Base-by-base conservation (phyloP, 2,797 vertebrate species). In the Sebastes minor region DNA sequence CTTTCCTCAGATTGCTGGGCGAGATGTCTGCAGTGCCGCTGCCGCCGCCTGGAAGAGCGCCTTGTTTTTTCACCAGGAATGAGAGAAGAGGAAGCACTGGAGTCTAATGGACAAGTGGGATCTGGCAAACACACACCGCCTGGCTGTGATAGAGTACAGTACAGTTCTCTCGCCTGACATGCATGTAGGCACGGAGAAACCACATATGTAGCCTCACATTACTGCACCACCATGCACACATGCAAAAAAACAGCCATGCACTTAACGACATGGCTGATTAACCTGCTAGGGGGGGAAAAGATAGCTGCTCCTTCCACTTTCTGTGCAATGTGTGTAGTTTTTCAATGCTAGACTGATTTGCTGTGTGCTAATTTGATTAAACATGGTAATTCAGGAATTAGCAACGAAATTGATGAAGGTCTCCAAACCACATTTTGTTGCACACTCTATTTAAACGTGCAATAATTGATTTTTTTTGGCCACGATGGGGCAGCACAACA, bases 1-100 rank as follows among this genome's bases (percentile, higher is more conserved):
- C 80, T 91, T 90, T 80, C 83, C 88, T 88, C 83, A 88, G 85
- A 88, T 84, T 76, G 76, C 79, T 12, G 42, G 76, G 75, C 23
- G 59, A 90, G 81, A 90, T 89, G 81, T 89, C 88, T 85, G 86
- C 83, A 83, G 78, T n/a, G 80, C 77, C 35, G 71, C 65, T 11
- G 78, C 77, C 22, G 71, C 72, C 27, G 71, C 68, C 46, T 63
- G 77, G 61, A 82, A 83, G 61, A 76, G 61, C 14, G n/a, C 65
- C 80, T 77, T 2, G 9, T 61, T 86, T 86, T 57, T 84, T 79
- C 85, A 85, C 80, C 83, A 82, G 71, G 52, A 76, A 28, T 27
- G 30, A 76, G 65, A 71, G 80, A 32, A 30, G 46, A 80, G 59
- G 78, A 73, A 70, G 30, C 35, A 4, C 63, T 59, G 65, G 70